Evolutionary conservation across 30 jellyfish, hydroid and myxozoan species (phyloP), one percentile per base, ranked within the genome.

Genomic region (Mastigias papua): DNA sequence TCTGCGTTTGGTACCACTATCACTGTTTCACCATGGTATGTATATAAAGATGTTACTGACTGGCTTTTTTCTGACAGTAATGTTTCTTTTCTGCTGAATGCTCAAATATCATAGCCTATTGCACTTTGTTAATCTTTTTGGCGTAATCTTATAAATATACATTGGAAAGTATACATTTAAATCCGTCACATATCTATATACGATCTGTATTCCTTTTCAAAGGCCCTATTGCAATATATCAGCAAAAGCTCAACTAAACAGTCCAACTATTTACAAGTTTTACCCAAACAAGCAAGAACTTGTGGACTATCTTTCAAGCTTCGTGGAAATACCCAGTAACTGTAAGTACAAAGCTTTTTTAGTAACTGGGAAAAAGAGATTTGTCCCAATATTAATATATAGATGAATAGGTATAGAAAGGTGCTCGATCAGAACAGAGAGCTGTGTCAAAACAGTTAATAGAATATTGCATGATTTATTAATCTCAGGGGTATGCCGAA

Each of bases 191-290:
- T n/a, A n/a, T n/a, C n/a, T n/a, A n/a, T n/a, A n/a, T n/a, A n/a
- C n/a, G n/a, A n/a, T 80, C 65, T 21, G 17, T 13, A 16, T 54
- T 54, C 3, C 27, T 54, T 54, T 21, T 84, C 54, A 62, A 32
- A 85, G 94, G 94, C 88, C 94, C 22, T 73, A 70, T 34, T 85
- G 94, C 60, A 85, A 85, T 27, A 73, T 85, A 30, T n/a, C 94
- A 26, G 67, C 94, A 29, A 73, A 74, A 69, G 49, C 42, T 25
- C 94, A 62, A 64, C 54, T 61, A 17, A 85, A 85, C 48, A 85
- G 26, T 23, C 82, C 88, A 23, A 20, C 94, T 0, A 60, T 70
- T 22, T 27, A 77, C 63, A 85, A 65, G 51, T 49, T 85, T 19
- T 85, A 71, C 25, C 94, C 94, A 48, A 67, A 58, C 22, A 85